Evolutionary conservation across 2,113 vertebrate species (phyloP), one percentile per base, ranked within the genome.

Genomic region (Salvelinus sp.): DNA sequence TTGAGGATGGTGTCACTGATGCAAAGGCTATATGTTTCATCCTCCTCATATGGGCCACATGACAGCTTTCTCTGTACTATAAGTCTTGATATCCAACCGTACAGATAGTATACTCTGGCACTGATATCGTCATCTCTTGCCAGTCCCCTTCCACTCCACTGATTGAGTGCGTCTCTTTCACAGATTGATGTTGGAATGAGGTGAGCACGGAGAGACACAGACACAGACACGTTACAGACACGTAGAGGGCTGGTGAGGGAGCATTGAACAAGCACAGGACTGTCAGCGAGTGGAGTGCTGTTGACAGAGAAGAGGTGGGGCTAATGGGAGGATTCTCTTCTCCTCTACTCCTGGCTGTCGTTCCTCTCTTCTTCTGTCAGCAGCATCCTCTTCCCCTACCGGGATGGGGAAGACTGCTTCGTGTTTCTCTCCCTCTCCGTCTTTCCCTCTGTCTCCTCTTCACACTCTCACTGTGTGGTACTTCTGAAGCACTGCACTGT

Each of bases 201-300:
- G n/a, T 72, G 83, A 74, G 69, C 64, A 57, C 60, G 72, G 60
- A 28, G n/a, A 47, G 70, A 76, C 25, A 77, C 9, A 76, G 33
- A 74, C 62, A 22, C 25, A 22, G 74, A 78, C 74, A 78, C 74
- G 62, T 77, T 76, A 28, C 25, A 16, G 25, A 66, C 23, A 27
- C 7, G 13, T 66, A 50, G 70, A 83, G 77, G 65, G 44, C 20
- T 57, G 74, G 64, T 20, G 76, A 75, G 64, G 82, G 48, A 62
- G 67, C 66, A 33, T 58, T 64, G 58, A 76, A 79, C 23, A 64
- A 70, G 70, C 25, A 72, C 18, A 62, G 58, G 69, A 63, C 27
- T 70, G 64, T 74, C 20, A 23, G 33, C 70, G 73, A 74, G 50
- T 81, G 69, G 58, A 23, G 22, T 66, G 64, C 64, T 28, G 2